Evolutionary conservation across 2,888 invertebrate genomes (phyloP).

Genomic region (Heteromurus nitidus): DNA sequence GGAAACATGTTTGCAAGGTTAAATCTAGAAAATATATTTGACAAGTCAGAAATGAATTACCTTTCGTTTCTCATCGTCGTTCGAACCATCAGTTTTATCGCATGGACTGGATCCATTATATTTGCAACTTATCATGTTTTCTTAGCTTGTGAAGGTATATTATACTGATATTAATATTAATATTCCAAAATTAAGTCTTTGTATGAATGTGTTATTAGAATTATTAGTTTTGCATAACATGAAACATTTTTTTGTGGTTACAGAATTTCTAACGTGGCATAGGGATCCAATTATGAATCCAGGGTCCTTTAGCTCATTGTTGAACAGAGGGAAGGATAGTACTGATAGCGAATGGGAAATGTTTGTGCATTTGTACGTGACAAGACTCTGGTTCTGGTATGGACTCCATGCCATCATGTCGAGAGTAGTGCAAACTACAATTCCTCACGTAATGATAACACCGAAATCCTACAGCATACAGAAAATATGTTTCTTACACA

Average conservation of each 20-base stretch:
- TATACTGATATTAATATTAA: background rate
- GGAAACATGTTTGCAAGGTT: slow-evolving; percentile 2
- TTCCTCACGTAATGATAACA: slow-evolving; percentile 64
- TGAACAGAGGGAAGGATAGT: slow-evolving; percentile 80
- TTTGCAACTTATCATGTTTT: slow-evolving; percentile 79
- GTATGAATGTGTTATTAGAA: background rate
- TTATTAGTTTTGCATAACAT: background rate
- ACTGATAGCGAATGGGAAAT: slow-evolving; percentile 85
- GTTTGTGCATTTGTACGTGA: slow-evolving; percentile 73
- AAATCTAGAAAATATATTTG: slow-evolving; percentile 17
- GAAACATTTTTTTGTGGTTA: background rate
- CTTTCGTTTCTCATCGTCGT: background rate
- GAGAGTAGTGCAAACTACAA: slow-evolving; percentile 17
- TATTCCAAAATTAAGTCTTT: background rate
- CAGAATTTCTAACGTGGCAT: slow-evolving; percentile 53
- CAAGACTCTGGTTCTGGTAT: slow-evolving; percentile 64
- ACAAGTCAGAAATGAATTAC: background rate
- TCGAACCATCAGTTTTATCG: slow-evolving; percentile 76
- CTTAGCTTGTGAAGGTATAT: slow-evolving; percentile 78
- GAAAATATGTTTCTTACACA: background rate
- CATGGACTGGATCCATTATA: slow-evolving; percentile 79
- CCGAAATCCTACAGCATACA: no score
- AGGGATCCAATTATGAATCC: slow-evolving; percentile 75
- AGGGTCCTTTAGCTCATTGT: slow-evolving; percentile 79
- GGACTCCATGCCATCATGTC: slow-evolving; percentile 41